These are phyloP conservation scores for Macaria notata DNA, from an alignment of 2,888 invertebrate species.

Conservation along the genomic window DNA sequence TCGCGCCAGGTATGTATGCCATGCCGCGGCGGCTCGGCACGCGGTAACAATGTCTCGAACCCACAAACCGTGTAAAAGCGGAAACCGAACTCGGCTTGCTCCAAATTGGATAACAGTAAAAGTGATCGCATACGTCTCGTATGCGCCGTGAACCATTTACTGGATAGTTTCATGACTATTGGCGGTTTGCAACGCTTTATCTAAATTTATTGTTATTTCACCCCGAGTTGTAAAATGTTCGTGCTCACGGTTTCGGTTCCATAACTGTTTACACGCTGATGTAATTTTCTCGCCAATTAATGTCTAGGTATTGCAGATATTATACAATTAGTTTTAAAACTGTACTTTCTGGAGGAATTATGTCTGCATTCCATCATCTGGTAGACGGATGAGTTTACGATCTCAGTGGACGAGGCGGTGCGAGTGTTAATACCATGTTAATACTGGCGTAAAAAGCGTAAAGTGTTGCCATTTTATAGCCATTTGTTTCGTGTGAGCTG, in stretches of 20 bases:
- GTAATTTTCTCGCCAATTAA: conserved; percentile 26
- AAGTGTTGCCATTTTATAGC: too few species aligned
- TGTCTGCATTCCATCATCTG: background rate
- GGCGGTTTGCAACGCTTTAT: conserved; percentile 57
- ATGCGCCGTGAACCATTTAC: conserved; percentile 50
- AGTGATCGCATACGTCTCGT: conserved; percentile 77
- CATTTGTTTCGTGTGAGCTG: too few species aligned
- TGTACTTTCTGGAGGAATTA: conserved; percentile 9
- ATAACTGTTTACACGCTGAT: conserved; percentile 25
- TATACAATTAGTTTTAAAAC: conserved; percentile 12
- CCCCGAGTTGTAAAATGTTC: conserved; percentile 35
- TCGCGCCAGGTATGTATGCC: conserved; percentile 59
- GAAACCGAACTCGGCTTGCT: conserved; percentile 73
- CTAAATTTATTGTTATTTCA: conserved; percentile 54
- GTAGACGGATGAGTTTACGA: conserved; percentile 8
- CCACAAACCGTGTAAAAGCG: conserved; percentile 80
- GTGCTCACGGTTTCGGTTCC: conserved; percentile 22
- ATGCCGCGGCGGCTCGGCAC: conserved; percentile 65
- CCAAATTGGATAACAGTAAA: conserved; percentile 81
- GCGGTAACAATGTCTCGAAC: conserved; percentile 66
- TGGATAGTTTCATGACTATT: conserved; percentile 60
- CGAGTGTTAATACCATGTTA: too few species aligned
- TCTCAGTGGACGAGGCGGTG: background rate
- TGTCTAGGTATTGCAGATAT: conserved; percentile 16
- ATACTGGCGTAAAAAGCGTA: too few species aligned